These are phyloP conservation scores for Catocala fraxini DNA, from an alignment of 2,888 invertebrate species.

Conservation along the genomic window DNA sequence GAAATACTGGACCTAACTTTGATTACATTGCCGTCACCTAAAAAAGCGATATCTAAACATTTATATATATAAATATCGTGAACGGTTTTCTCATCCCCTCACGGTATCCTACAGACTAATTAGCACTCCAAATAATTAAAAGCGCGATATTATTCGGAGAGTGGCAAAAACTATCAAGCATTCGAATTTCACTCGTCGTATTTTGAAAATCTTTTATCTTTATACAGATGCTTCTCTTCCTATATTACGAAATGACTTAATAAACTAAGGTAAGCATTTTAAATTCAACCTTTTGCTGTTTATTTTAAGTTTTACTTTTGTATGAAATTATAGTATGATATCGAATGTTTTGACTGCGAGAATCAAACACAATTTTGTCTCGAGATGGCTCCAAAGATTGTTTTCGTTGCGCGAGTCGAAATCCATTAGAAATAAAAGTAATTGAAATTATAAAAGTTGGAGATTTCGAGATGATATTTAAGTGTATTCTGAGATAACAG, in stretches of 20 bases:
- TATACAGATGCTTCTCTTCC: conserved; percentile 63
- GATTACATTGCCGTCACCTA: no score
- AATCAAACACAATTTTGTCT: conserved; percentile 65
- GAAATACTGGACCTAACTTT: no score
- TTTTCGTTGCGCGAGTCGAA: conserved; percentile 65
- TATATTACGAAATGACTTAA: conserved; percentile 41
- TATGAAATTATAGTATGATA: neutral
- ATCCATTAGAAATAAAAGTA: conserved; percentile 70
- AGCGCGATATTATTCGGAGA: conserved; percentile 68
- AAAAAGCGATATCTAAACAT: no score
- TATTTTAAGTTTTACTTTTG: conserved; percentile 5
- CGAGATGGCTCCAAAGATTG: conserved; percentile 80
- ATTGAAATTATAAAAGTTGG: conserved; percentile 78
- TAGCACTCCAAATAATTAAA: conserved; percentile 80
- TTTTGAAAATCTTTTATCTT: conserved; percentile 83
- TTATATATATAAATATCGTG: neutral
- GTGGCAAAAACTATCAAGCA: conserved; percentile 77
- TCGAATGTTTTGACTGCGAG: conserved; percentile 55
- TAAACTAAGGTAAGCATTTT: conserved; percentile 8
- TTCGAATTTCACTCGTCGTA: conserved; percentile 82
- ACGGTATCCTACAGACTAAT: conserved; percentile 70
- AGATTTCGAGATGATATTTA: conserved; percentile 62
- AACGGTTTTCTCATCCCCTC: conserved; percentile 10
- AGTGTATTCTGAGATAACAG: neutral
- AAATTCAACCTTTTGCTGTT: conserved; percentile 20